These are phyloP conservation scores for Alosa sapidissima DNA, from an alignment of 2,797 vertebrate genomes.

Conservation along the genomic window DNA sequence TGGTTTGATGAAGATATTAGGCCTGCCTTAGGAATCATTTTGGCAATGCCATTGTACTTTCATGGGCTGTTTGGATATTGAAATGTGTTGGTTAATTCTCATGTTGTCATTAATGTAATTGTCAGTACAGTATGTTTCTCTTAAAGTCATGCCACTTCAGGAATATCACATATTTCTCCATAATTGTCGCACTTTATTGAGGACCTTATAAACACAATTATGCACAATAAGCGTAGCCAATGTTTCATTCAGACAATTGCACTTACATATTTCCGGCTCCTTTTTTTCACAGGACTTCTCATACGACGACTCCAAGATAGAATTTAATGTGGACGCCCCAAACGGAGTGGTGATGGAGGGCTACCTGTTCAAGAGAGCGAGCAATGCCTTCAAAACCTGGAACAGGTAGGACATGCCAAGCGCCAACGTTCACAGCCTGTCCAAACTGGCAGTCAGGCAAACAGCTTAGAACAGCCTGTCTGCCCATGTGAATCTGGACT, in stretches of 20 bases:
- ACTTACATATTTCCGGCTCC: neutral
- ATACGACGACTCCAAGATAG: constrained; percentile 89
- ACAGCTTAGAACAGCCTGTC: neutral
- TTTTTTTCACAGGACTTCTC: constrained; percentile 84
- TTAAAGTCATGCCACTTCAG: too few species aligned
- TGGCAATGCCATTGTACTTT: too few species aligned
- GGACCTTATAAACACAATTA: too few species aligned
- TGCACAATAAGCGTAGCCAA: too few species aligned
- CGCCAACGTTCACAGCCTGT: neutral
- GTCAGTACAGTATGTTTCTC: too few species aligned
- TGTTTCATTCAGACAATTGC: too few species aligned
- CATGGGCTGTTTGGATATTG: too few species aligned
- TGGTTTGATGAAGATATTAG: constrained; percentile 33
- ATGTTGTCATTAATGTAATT: too few species aligned
- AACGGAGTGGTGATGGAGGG: constrained; percentile 98
- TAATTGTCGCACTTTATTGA: too few species aligned
- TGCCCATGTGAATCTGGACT: neutral
- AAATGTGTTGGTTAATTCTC: too few species aligned
- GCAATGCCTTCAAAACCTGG: constrained; percentile 98
- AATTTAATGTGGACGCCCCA: constrained; percentile 91
- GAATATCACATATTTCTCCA: too few species aligned
- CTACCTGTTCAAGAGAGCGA: constrained; percentile 97
- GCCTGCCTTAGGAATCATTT: constrained; percentile 51
- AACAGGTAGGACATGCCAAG: constrained; percentile 80
- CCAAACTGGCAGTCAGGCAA: neutral